Percentiles rank a stretch among this genome's conserved stretches.
These are phyloP conservation scores for Dissostichus mawsoni DNA, from an alignment of 2,113 vertebrate species.

Conservation along the genomic window DNA sequence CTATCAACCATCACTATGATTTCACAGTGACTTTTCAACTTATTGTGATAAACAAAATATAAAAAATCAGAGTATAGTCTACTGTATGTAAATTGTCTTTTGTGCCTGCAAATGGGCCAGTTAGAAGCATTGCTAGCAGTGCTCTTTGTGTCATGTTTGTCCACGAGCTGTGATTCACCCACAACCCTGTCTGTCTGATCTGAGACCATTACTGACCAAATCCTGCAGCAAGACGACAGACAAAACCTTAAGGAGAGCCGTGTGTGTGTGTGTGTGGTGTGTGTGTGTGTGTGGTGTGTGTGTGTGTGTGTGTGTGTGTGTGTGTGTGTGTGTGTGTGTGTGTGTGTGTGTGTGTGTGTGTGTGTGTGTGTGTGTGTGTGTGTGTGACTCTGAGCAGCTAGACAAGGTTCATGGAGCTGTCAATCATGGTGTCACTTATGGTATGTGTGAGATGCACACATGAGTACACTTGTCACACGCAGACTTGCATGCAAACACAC, in stretches of 20 bases:
- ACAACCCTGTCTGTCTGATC: conserved; percentile 28
- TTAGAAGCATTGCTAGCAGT: conserved; percentile 7
- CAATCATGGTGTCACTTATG: conserved; percentile 23
- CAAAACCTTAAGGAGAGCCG: not conserved
- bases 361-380: too few species aligned
- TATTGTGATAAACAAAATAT: too few species aligned
- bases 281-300: conserved; percentile 17
- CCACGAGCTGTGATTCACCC: conserved; percentile 34
- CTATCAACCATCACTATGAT: too few species aligned
- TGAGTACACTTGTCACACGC: not conserved
- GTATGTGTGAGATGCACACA: not conserved
- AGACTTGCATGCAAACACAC: not conserved
- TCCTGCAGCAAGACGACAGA: conserved; percentile 26
- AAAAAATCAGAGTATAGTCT: too few species aligned
- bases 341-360: conserved; percentile 7
- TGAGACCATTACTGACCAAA: conserved; percentile 27
- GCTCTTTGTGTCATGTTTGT: conserved; percentile 10
- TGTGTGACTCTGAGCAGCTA: not conserved
- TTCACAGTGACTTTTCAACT: too few species aligned
- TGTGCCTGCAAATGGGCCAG: not conserved
- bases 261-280: not conserved
- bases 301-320: conserved; percentile 2
- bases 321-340: too few species aligned
- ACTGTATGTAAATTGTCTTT: not conserved
- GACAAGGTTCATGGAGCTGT: conserved; percentile 39